These are phyloP conservation scores for Troilus luridus DNA, from an alignment of 2,888 invertebrate species.

Conservation along the genomic window DNA sequence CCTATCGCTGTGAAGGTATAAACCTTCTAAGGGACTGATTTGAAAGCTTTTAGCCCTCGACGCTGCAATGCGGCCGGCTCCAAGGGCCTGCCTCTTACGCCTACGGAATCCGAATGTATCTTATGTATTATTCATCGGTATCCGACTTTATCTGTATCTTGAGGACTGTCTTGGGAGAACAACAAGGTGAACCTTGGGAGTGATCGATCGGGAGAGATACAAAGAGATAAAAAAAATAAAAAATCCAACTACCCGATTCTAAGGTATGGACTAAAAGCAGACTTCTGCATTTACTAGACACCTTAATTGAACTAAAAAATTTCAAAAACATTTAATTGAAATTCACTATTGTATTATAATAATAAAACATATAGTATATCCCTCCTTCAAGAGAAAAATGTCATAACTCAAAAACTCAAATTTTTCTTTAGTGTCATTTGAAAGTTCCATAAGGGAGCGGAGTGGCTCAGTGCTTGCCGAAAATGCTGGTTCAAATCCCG, in stretches of 20 bases:
- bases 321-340: too few relatives aligned
- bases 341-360: too few relatives aligned
- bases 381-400: too few relatives aligned
- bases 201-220: neutral
- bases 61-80: neutral
- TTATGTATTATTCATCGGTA: conserved; percentile 34
- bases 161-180: neutral
- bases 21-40: conserved; percentile 15
- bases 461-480: too few relatives aligned
- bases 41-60: conserved; percentile 42
- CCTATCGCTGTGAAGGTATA: neutral
- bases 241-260: neutral
- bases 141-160: conserved; percentile 22
- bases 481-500: too few relatives aligned
- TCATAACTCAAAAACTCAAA: too few relatives aligned
- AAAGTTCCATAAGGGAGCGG: too few relatives aligned
- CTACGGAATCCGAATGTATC: conserved; percentile 39
- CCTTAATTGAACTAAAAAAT: too few relatives aligned
- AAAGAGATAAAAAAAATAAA: neutral
- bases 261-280: neutral
- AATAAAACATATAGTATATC: too few relatives aligned
- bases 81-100: neutral
- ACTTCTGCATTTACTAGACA: neutral
- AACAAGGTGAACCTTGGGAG: neutral
- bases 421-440: too few relatives aligned